Evolutionary conservation across 2,113 vertebrate genomes (phyloP).

Genomic region (Merops nubicus): DNA sequence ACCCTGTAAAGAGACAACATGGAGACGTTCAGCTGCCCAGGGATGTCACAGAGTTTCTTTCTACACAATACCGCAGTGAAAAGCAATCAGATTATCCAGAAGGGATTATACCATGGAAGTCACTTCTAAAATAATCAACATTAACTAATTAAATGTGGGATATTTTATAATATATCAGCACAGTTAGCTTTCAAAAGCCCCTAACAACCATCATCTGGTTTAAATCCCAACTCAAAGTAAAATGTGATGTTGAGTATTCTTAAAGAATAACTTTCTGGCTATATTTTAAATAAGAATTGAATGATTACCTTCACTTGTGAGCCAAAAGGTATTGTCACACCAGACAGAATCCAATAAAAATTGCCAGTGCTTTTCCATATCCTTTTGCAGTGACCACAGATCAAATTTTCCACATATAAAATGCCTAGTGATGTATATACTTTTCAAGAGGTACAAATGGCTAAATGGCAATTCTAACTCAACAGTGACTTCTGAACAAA

Average conservation of each 20-base stretch:
- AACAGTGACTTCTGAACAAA: conserved; percentile 17
- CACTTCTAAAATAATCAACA: neutral
- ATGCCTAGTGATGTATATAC: neutral
- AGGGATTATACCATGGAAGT: neutral
- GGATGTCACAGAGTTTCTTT: neutral
- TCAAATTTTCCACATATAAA: conserved; percentile 25
- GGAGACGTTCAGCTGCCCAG: neutral
- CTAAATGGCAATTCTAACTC: neutral
- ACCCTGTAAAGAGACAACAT: neutral
- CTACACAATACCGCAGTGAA: neutral
- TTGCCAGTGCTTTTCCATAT: neutral
- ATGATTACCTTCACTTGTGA: conserved; percentile 33
- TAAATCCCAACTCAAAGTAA: conserved; percentile 11
- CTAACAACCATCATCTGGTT: conserved; percentile 15
- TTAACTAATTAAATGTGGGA: neutral
- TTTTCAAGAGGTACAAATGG: conserved; percentile 3
- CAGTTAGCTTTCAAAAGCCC: neutral
- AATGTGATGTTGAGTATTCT: conserved; percentile 1
- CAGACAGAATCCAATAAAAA: conserved; percentile 44
- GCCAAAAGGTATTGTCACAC: conserved; percentile 19
- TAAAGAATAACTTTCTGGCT: conserved; percentile 21
- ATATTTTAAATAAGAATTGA: conserved; percentile 31
- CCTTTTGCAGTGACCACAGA: neutral
- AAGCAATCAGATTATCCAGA: neutral
- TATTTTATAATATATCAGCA: neutral